Base-by-base conservation (phyloP, 2,797 vertebrate species). In the Girardinus metallicus region DNA sequence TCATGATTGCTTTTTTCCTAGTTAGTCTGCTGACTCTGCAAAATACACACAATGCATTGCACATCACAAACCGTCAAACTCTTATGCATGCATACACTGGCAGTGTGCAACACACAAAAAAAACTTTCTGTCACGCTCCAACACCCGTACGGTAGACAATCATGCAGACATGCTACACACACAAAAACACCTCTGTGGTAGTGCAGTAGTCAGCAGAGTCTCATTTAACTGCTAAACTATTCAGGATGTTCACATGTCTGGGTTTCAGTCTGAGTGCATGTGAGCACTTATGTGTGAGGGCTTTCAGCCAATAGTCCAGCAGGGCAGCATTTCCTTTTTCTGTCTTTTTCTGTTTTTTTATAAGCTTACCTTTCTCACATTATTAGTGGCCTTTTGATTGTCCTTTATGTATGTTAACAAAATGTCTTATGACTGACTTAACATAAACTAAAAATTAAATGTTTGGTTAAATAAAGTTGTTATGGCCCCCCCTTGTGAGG, bases 181-280 rank as follows among this genome's bases (percentile, higher is more conserved):
- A 64, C 12, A 77, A 34, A 78, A 34, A 31, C 76, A 70, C 62
- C 29, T 44, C 66, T 68, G 77, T 75, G 73, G 77, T 83, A 76
- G 71, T 88, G 83, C 73, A 89, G 83, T 78, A 74, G 80, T 92
- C 89, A 91, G 88, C 88, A 90, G 84, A 77, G 84, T 76, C 84
- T 89, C 84, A 87, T 93, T 93, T 88, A 93, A 81, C 62, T 77
- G 66, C 88, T 90, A 87, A 91, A 87, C 68, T 68, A 89, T 88
- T 91, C 84, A 83, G 85, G 73, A 88, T 88, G 78, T 81, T 82
- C 74, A 83, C 66, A 60, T 84, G 55, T 80, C 0, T 74, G n/a
- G 74, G 71, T 76, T 74, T 85, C 64, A 62, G 64, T 71, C 43
- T 72, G 76, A 78, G 78, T 73, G 43, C 46, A 34, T 53, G 64